Evolutionary conservation across 2,888 invertebrate genomes (phyloP), one percentile per base, ranked within the genome.

Genomic region (Thecophora atra): DNA sequence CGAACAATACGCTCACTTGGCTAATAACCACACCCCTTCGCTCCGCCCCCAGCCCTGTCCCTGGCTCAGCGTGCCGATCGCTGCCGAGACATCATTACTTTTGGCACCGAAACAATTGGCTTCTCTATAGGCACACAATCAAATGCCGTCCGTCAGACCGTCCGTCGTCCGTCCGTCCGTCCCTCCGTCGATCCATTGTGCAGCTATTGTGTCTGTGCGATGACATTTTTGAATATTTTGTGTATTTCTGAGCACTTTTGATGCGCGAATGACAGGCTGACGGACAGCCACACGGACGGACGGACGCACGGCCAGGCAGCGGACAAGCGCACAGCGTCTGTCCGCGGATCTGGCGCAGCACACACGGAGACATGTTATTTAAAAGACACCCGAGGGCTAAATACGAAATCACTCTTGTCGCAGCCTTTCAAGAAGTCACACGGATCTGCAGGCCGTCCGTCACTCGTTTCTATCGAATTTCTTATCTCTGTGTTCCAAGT

Each of bases 351-450:
- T 21, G n/a, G 52, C 51, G 4, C 47, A 1, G 28, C 70, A 73
- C 30, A 42, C 51, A 47, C 44, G 8, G 28, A 72, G 74, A 65
- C 69, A 75, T 75, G 71, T 77, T 76, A 78, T 80, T 81, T 81
- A 81, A 79, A 80, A 81, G 81, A 77, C 78, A 74, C 71, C 47
- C 76, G 75, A 60, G 51, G 73, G 71, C 73, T 64, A 71, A 74
- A 73, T 72, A 76, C 79, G 77, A 82, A 83, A 85, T 84, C 85
- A 85, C 85, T 85, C 83, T 82, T 81, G 83, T 84, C 81, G 83
- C 82, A 83, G 83, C 81, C 82, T 82, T 80, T 79, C 80, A 79
- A 80, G 79, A 82, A 81, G 78, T 82, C 81, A 82, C 80, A 83
- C 83, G 80, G 72, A 75, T 72, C 71, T 74, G 54, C 70, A 63